Base-by-base conservation (phyloP, 2,113 vertebrate species). In the Pipa parva region DNA sequence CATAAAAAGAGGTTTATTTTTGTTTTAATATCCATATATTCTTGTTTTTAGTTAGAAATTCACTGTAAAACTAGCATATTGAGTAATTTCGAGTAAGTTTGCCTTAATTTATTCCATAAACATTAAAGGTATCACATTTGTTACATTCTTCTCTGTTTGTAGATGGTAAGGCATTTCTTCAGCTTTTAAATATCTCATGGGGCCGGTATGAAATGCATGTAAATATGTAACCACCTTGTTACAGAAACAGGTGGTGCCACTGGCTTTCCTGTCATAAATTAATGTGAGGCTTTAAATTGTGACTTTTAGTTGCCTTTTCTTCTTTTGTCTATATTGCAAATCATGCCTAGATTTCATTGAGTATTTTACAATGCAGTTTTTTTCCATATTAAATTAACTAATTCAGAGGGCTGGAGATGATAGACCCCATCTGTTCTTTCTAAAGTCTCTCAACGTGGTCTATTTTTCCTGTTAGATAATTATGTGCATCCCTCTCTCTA, bases 401-500 rank as follows among this genome's bases (percentile, higher is more conserved):
- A n/a, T n/a, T n/a, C n/a, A n/a, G n/a, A n/a, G n/a, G n/a, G n/a
- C n/a, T n/a, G n/a, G n/a, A n/a, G n/a, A n/a, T n/a, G n/a, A n/a
- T n/a, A n/a, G n/a, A n/a, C n/a, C n/a, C 17, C 39, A n/a, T 13
- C 15, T 36, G 33, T 7, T 36, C 33, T 36, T 36, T 13, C 33
- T 36, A 36, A 1, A 5, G 42, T n/a, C n/a, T n/a, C n/a, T n/a
- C n/a, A n/a, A n/a, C n/a, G 21, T 49, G 18, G 21, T 27, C 31
- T 36, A 17, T n/a, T 55, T 55, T 55, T 15, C 26, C 36, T 64
- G 39, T 15, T 39, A 45, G 25, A 22, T n/a, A 17, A 46, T 65
- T 31, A n/a, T 31, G 2, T 49, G 21, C 21, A 42, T 49, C 46
- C 46, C 15, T 65, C 13, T 17, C 15, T 20, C 11, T 45, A 2